Evolutionary conservation across 2,888 invertebrate species (phyloP).

Genomic region (Cerastis rubricosa): DNA sequence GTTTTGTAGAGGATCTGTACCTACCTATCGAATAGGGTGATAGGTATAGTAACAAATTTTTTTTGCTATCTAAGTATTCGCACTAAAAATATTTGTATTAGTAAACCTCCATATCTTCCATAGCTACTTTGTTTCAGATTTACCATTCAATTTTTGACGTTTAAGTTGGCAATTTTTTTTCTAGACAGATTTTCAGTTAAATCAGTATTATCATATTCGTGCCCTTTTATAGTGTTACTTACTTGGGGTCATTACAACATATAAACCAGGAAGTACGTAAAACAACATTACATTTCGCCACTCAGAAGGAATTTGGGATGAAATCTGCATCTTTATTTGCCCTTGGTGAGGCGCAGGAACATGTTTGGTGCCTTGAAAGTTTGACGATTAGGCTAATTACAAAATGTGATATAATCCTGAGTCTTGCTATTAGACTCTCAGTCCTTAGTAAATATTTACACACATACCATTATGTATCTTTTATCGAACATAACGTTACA

Average conservation of each 20-base stretch:
- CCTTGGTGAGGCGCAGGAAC: not conserved
- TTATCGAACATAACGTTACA: not conserved
- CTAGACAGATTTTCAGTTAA: not conserved
- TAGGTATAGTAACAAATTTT: not conserved
- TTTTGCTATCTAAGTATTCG: too few relatives aligned
- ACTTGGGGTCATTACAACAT: not conserved
- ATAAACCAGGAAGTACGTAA: not conserved
- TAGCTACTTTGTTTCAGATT: not conserved
- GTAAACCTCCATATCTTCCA: not conserved
- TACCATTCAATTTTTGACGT: not conserved
- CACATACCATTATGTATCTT: not conserved
- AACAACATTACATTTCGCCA: not conserved
- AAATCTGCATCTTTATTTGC: not conserved
- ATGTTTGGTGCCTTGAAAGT: not conserved
- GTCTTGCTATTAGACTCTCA: not conserved
- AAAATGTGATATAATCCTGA: not conserved
- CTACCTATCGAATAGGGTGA: not conserved
- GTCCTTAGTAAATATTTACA: constrained; percentile 12
- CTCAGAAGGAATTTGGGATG: not conserved
- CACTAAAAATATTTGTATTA: not conserved
- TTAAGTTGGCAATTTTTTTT: not conserved
- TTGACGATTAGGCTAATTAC: not conserved
- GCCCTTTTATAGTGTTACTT: not conserved
- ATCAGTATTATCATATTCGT: not conserved
- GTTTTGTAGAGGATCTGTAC: constrained; percentile 2